These are phyloP conservation scores for Leuciscus idus DNA, from an alignment of 2,113 vertebrate species.

Conservation along the genomic window DNA sequence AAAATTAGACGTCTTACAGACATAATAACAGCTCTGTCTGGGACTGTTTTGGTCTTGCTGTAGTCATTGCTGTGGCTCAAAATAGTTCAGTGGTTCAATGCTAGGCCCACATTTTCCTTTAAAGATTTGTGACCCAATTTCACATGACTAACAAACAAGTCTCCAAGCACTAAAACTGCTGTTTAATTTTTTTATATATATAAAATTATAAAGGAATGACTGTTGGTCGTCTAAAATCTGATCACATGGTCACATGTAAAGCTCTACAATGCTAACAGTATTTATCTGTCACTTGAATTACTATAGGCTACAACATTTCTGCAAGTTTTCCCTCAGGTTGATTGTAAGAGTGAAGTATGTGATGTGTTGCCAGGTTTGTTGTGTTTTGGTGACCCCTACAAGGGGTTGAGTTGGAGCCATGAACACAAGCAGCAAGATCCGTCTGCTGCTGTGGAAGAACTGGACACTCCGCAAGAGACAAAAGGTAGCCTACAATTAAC, in stretches of 20 bases:
- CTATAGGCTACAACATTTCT: background rate
- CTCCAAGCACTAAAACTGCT: background rate
- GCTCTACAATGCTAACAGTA: background rate
- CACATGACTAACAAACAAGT: background rate
- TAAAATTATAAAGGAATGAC: background rate
- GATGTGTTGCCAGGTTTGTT: slow-evolving; percentile 61
- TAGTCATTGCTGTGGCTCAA: slow-evolving; percentile 15
- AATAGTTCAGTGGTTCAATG: slow-evolving; percentile 35
- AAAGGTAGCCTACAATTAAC: slow-evolving; percentile 78
- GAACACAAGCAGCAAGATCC: slow-evolving; percentile 83
- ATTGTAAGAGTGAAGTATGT: slow-evolving; percentile 32
- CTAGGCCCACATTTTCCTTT: slow-evolving; percentile 18
- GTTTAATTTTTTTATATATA: too few species aligned
- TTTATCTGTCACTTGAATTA: background rate
- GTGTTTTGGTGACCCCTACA: slow-evolving; percentile 66
- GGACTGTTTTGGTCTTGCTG: slow-evolving; percentile 11
- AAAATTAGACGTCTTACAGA: slow-evolving; percentile 41
- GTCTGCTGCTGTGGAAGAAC: slow-evolving; percentile 97
- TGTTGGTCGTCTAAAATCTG: background rate
- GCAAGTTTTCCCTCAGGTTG: background rate
- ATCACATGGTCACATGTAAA: background rate
- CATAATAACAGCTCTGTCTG: slow-evolving; percentile 54
- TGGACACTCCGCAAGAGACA: slow-evolving; percentile 94
- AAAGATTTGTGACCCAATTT: slow-evolving; percentile 12
- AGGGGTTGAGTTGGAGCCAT: slow-evolving; percentile 74